Evolutionary conservation across 2,113 vertebrate species (phyloP).

Genomic region (Nothoprocta perdicaria): DNA sequence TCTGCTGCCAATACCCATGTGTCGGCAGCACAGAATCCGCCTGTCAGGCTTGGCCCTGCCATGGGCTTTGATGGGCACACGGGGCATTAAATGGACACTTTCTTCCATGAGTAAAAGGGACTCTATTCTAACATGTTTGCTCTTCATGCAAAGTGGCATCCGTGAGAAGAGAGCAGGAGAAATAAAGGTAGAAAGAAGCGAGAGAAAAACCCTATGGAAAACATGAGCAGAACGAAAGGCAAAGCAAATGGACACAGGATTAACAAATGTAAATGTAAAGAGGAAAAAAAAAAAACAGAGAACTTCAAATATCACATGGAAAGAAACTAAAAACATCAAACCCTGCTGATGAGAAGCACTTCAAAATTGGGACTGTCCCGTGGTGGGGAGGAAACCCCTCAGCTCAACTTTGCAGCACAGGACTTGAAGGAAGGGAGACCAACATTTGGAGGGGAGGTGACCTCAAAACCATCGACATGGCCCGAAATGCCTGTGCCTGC

Average conservation of each 20-base stretch:
- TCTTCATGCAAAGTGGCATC: neutral
- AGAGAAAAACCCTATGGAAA: neutral
- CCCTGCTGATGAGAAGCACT: neutral
- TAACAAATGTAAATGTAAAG: neutral
- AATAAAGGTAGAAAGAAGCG: neutral
- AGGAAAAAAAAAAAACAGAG: neutral
- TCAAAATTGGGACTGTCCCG: neutral
- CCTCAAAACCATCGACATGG: fast-evolving
- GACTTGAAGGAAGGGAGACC: neutral
- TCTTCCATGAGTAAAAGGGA: constrained; percentile 9
- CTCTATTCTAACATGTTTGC: constrained; percentile 24
- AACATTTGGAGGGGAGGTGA: fast-evolving
- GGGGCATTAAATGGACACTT: constrained; percentile 39
- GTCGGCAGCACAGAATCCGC: neutral
- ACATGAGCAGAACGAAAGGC: neutral
- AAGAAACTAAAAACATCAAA: neutral
- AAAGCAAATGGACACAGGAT: neutral
- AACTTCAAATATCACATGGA: neutral
- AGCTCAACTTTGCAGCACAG: neutral
- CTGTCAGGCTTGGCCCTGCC: constrained; percentile 13
- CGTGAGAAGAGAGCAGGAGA: neutral
- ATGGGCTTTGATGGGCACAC: neutral
- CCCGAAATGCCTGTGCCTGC: fast-evolving
- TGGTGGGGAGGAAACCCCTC: neutral
- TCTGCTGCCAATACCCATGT: constrained; percentile 52